A percentile compares a stretch with the other conserved stretches of the same genome.
Conservation (phyloP, 2,113 vertebrate genomes). For the Anarhynchus alexandrinus region DNA sequence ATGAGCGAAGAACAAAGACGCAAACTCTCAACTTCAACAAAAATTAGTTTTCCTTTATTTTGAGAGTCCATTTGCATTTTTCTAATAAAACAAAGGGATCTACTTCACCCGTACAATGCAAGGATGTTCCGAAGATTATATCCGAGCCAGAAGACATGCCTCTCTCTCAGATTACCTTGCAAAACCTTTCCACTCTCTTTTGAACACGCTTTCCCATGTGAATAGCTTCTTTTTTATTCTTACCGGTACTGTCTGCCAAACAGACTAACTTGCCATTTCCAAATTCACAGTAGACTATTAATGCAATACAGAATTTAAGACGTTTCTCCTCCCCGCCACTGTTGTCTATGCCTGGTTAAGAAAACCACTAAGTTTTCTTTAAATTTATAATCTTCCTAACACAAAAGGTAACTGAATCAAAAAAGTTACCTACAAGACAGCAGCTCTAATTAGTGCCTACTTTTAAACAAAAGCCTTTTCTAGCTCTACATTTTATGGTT, state of each 20-base stretch:
- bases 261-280: not conserved
- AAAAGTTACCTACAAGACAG: not conserved
- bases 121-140: not conserved
- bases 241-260: not conserved
- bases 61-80: not conserved
- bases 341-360: not conserved
- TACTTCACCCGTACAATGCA: not conserved
- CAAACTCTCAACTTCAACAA: not conserved
- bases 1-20: not conserved
- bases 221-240: not conserved
- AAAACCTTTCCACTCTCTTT: not conserved
- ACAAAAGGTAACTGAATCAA: not conserved
- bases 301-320: not conserved
- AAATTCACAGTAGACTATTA: not conserved
- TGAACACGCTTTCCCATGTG: not conserved
- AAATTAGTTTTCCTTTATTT: not conserved
- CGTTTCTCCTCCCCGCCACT: not conserved
- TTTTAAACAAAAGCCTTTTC: not conserved
- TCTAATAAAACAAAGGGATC: not conserved
- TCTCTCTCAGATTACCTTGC: not conserved
- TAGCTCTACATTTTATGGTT: not conserved
- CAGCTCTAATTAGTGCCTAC: not conserved
- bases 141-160: not conserved
- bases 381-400: not conserved
- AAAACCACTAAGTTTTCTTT: not conserved